phyloP scores from a whole-genome alignment of 1,140 invertebrate genomes.

The Caenorhabditis briggsae region DNA sequence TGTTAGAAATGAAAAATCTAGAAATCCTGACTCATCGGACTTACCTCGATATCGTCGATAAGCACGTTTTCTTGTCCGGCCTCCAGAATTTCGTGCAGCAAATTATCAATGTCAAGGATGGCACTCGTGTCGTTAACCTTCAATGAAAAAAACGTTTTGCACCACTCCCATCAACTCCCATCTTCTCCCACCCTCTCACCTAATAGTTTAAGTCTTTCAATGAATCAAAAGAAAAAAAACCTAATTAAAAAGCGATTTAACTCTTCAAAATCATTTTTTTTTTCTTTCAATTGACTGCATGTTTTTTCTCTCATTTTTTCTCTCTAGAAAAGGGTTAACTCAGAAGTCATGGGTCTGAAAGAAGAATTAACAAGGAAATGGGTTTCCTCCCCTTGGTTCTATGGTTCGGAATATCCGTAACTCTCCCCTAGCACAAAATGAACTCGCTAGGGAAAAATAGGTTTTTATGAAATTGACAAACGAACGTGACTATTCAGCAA shows the following conservation, averaged over 20 bases:
- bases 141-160: neutral
- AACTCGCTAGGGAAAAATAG: conserved; percentile 10
- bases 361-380: conserved; percentile 27
- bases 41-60: conserved; percentile 30
- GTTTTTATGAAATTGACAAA: conserved; percentile 28
- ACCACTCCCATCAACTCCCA: neutral
- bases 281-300: neutral
- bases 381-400: neutral
- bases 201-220: neutral
- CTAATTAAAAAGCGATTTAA: conserved; percentile 49
- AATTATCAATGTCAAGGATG: conserved; percentile 31
- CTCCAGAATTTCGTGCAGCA: conserved; percentile 41
- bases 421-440: neutral
- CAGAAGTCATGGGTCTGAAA: neutral
- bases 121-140: conserved; percentile 42
- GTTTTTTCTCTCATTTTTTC: neutral
- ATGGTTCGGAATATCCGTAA: neutral
- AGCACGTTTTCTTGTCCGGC: conserved; percentile 38
- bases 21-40: no score
- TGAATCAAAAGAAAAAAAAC: neutral
- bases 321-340: neutral
- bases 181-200: neutral
- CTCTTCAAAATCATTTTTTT: neutral
- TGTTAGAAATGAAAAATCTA: no score
- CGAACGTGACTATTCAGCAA: neutral